These are phyloP conservation scores for Cebus imitator DNA, from an alignment of 2,113 vertebrate genomes.

Conservation along the genomic window DNA sequence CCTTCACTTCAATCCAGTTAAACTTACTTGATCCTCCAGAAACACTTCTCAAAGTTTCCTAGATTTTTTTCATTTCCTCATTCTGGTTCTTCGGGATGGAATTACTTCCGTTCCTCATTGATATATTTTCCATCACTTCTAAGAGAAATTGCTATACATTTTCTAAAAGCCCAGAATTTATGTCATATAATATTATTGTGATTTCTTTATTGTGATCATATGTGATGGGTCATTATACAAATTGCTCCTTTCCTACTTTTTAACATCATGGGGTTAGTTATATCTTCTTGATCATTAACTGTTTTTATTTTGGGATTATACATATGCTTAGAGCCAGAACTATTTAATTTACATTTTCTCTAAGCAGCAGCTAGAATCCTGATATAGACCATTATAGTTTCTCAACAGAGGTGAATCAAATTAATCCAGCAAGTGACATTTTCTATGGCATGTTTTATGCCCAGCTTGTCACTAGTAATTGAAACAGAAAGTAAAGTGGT, in stretches of 20 bases:
- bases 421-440: slow-evolving; percentile 5
- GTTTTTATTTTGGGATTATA: not conserved
- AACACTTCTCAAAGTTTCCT: not conserved
- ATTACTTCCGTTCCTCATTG: not conserved
- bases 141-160: not conserved
- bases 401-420: slow-evolving; percentile 38
- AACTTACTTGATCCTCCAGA: not conserved
- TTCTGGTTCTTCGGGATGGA: not conserved
- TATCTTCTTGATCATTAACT: not conserved
- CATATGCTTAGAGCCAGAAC: not conserved
- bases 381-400: not conserved
- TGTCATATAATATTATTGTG: not conserved
- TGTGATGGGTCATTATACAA: not conserved
- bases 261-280: not conserved
- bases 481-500: slow-evolving; percentile 53
- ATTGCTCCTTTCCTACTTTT: not conserved
- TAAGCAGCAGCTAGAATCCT: not conserved
- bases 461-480: slow-evolving; percentile 48
- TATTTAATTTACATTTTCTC: slow-evolving; percentile 24
- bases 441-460: slow-evolving; percentile 27
- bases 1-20: not conserved
- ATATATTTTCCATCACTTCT: not conserved
- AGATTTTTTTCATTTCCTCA: not conserved
- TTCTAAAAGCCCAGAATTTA: not conserved
- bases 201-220: not conserved